A percentile compares a stretch with the other conserved stretches of the same genome.
phyloP scores from a whole-genome alignment of 2,888 invertebrate species.

The Diarsia rubi region DNA sequence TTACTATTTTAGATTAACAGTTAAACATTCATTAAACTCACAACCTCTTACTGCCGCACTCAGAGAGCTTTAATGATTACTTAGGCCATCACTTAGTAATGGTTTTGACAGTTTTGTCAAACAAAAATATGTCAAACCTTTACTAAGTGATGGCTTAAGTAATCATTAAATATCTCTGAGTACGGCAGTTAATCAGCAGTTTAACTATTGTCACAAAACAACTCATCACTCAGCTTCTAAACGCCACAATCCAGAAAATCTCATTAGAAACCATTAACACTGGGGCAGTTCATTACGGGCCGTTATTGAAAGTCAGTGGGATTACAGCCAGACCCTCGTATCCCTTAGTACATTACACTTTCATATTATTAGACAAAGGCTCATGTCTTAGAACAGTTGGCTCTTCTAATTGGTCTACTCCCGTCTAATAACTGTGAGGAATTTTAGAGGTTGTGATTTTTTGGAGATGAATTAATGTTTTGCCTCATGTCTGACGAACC shows the following conservation, averaged over 20 bases:
- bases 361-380: constrained; percentile 60
- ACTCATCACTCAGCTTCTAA: neutral
- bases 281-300: constrained; percentile 39
- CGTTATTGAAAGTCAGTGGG: constrained; percentile 51
- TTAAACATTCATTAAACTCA: neutral
- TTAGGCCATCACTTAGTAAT: too few relatives aligned
- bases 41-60: neutral
- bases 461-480: neutral
- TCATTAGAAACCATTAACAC: constrained; percentile 37
- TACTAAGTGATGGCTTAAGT: too few relatives aligned
- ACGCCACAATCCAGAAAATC: constrained; percentile 24
- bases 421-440: constrained; percentile 59
- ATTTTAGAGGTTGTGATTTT: constrained; percentile 43
- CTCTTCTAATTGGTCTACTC: constrained; percentile 66
- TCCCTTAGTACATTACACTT: constrained; percentile 51
- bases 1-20: too few relatives aligned
- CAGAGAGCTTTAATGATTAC: too few relatives aligned
- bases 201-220: constrained; percentile 18
- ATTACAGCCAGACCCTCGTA: constrained; percentile 27
- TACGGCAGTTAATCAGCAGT: too few relatives aligned
- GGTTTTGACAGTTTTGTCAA: too few relatives aligned
- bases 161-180: too few relatives aligned
- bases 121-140: too few relatives aligned
- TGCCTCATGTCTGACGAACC: neutral
- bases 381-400: constrained; percentile 60